A percentile compares a stretch with the other conserved stretches of the same genome.
These are phyloP conservation scores for Parauchenoglanis punctatus DNA, from an alignment of 2,797 vertebrate genomes.

Conservation along the genomic window DNA sequence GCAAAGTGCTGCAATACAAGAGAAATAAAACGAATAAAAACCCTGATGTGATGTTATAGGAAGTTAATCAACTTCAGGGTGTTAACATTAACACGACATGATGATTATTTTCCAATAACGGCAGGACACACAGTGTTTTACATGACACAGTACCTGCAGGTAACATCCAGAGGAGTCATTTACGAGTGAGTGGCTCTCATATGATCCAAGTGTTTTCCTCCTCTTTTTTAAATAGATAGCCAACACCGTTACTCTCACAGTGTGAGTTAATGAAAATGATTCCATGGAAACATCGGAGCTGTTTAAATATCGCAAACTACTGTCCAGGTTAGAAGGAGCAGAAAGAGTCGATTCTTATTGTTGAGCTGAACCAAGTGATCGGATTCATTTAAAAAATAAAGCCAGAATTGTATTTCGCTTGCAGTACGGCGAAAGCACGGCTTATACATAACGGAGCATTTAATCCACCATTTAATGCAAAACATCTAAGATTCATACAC, in stretches of 20 bases:
- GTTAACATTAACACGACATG: neutral
- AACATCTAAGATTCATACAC: neutral
- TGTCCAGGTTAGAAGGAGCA: neutral
- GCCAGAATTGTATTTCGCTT: neutral
- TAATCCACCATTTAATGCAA: neutral
- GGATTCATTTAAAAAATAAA: neutral
- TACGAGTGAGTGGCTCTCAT: neutral
- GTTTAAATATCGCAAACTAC: neutral
- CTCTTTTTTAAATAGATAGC: neutral
- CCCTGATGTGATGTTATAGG: no score
- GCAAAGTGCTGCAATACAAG: no score
- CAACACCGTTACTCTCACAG: neutral
- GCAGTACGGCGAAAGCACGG: neutral
- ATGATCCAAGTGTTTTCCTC: neutral
- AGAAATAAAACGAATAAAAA: no score
- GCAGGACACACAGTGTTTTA: neutral
- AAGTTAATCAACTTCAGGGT: neutral
- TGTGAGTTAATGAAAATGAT: neutral
- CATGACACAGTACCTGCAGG: neutral
- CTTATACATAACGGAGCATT: neutral
- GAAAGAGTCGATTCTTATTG: neutral
- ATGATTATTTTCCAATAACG: neutral
- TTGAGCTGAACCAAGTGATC: neutral
- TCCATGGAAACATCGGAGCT: neutral
- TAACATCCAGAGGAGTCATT: neutral